Base-by-base conservation (phyloP, 2,888 invertebrate genomes). In the Temnothorax rugatulus region DNA sequence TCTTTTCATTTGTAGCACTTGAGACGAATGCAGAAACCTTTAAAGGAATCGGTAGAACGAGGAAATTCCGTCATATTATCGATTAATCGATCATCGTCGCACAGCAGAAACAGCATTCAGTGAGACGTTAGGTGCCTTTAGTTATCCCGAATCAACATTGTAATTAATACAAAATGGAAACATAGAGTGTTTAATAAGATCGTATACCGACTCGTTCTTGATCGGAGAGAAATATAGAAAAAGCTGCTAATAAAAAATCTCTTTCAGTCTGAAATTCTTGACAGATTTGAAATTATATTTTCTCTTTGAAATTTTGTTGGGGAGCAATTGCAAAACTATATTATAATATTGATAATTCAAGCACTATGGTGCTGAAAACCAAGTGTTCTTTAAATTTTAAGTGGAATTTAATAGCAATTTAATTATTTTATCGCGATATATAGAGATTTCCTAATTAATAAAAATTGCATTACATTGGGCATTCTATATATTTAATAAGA, bases 51-150 rank as follows among this genome's bases (percentile, higher is more conserved):
- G 15, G n/a, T 21, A 25, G 71, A 38, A 52, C 47, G 2, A 34
- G 11, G 11, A 57, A 73, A 44, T 41, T 73, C 18, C 57, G 21
- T 73, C 41, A 2, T 21, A 41, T 52, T 73, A 21, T 38, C 52
- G 13, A 38, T 38, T 76, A 76, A 25, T 64, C 21, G 64, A 25
- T 64, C 21, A 18, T 64, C 29, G 34, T 52, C 41, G n/a, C 21
- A 34, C 75, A 34, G 21, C 25, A 21, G 38, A 50, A 34, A 76
- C 38, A 76, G 63, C 47, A 75, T 63, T 4, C 34, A 63, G 63
- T 38, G 75, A 52, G 38, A 54, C n/a, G 54, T 76, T 54, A 64
- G 76, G 64, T 76, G 64, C 76, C 76, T 76, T 76, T 76, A 76
- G 52, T 29, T 61, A 52, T 76, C 18, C 52, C 52, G 25, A 63